Evolutionary conservation across 1,140 invertebrate genomes (phyloP).

Genomic region (Coboldia fuscipes): DNA sequence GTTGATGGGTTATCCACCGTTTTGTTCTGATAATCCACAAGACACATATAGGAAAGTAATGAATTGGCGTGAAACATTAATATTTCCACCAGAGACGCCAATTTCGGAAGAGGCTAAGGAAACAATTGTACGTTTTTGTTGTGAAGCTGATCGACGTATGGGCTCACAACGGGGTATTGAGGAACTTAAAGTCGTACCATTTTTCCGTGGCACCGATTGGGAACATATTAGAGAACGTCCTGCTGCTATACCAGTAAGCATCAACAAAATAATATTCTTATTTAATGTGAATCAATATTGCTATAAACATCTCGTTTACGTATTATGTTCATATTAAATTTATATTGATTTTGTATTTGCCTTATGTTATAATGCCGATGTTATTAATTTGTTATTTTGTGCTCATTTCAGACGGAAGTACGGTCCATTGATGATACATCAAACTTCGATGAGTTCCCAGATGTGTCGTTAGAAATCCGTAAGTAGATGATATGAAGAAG

Average conservation of each 20-base stretch:
- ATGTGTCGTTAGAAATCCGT: conserved; percentile 97
- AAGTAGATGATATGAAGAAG: conserved; percentile 25
- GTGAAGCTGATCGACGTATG: conserved; percentile 75
- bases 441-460: conserved; percentile 99
- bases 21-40: conserved; percentile 97
- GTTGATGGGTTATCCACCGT: conserved; percentile 98
- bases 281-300: no score
- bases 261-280: no score
- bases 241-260: conserved; percentile 88
- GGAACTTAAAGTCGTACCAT: conserved; percentile 65
- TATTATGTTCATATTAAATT: no score
- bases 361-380: no score
- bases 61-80: conserved; percentile 95
- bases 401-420: no score
- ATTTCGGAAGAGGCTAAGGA: conserved; percentile 87
- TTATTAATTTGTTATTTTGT: no score
- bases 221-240: conserved; percentile 90
- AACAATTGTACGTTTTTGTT: conserved; percentile 78
- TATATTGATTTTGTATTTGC: no score
- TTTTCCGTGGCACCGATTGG: conserved; percentile 90
- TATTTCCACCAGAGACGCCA: conserved; percentile 89
- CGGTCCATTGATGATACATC: conserved; percentile 92
- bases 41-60: conserved; percentile 99
- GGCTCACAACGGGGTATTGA: conserved; percentile 77
- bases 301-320: no score